phyloP scores from a whole-genome alignment of 2,888 invertebrate species.

The Polylopha cassiicola region DNA sequence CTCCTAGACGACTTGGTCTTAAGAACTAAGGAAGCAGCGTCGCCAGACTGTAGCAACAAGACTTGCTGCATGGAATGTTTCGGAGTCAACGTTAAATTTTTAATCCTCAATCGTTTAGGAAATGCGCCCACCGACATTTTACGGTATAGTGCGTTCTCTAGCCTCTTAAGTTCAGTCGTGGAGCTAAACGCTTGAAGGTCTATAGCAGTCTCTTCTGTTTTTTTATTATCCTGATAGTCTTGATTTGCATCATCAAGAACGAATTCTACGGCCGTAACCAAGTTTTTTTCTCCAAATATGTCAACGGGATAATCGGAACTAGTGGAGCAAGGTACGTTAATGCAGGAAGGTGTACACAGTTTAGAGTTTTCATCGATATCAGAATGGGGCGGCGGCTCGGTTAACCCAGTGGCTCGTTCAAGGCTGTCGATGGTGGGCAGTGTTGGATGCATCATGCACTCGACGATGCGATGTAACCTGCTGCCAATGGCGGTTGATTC shows the following conservation, averaged over 20 bases:
- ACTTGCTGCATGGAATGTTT: slow-evolving; percentile 50
- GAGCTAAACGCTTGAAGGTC: slow-evolving; percentile 31
- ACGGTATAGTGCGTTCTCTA: slow-evolving; percentile 43
- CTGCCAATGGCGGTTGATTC: slow-evolving; percentile 43
- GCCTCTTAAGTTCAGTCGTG: slow-evolving; percentile 36
- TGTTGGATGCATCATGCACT: slow-evolving; percentile 35
- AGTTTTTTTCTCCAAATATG: slow-evolving; percentile 44
- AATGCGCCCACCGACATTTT: slow-evolving; percentile 45
- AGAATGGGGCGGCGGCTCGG: slow-evolving; percentile 26
- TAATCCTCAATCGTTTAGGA: slow-evolving; percentile 48
- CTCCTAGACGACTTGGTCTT: slow-evolving; percentile 42
- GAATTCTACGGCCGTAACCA: slow-evolving; percentile 43
- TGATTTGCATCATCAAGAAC: slow-evolving; percentile 26
- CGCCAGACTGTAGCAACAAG: slow-evolving; percentile 52
- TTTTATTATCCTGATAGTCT: slow-evolving; percentile 5
- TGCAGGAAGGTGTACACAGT: slow-evolving; percentile 26
- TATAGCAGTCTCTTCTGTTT: slow-evolving; percentile 10
- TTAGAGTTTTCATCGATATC: slow-evolving; percentile 25
- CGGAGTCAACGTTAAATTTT: slow-evolving; percentile 53
- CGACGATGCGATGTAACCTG: slow-evolving; percentile 45
- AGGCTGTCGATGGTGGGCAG: slow-evolving; percentile 32
- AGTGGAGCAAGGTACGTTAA: slow-evolving; percentile 30
- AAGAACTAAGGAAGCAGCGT: slow-evolving; percentile 44
- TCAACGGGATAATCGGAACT: slow-evolving; percentile 43
- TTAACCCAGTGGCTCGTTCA: slow-evolving; percentile 29